Base-by-base conservation (phyloP, 2,113 vertebrate species). In the Athene noctua region DNA sequence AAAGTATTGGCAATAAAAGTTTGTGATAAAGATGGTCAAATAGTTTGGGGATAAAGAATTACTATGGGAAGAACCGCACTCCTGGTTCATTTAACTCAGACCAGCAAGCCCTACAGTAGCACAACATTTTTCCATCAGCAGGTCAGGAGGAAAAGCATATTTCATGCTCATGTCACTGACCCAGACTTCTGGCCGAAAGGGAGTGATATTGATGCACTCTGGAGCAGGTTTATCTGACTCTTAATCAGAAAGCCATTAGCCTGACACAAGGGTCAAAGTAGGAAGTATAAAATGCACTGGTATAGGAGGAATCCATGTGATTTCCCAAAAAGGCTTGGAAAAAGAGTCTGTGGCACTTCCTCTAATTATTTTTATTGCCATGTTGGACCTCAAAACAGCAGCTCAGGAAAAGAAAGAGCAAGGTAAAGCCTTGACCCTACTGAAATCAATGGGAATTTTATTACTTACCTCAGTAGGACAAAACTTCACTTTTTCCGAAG, bases 301-400 rank as follows among this genome's bases (percentile, higher is more conserved):
- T 77, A 93, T 5, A 94, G 65, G 59, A 92, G 23, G 17, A 62
- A 62, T 90, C 42, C 51, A 38, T 3, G 0, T 67, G 78, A 92
- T 91, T 94, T 88, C 84, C 78, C 93, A 87, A 94, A 94, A 90
- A 88, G 49, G 61, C 52, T 91, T 94, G 74, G 84, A 82, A 93
- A 90, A 91, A 92, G 66, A 71, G 71, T 92, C 90, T 96, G 36
- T 86, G 71, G 88, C 55, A 90, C 94, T 97, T 96, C 96, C 96
- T 94, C 59, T 93, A 67, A 95, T 96, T 94, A 90, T 86, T 96
- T 96, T 97, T 96, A 96, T 94, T 92, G 71, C 92, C 29, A 3
- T 74, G 93, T 36, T 95, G 71, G 63, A 92, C 95, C 94, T 95
- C 85, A 95, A 93, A 97, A 95, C 71, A 83, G 55, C 90, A 96